Evolutionary conservation across 2,797 vertebrate genomes (phyloP).

Genomic region (Sus cebifrons): DNA sequence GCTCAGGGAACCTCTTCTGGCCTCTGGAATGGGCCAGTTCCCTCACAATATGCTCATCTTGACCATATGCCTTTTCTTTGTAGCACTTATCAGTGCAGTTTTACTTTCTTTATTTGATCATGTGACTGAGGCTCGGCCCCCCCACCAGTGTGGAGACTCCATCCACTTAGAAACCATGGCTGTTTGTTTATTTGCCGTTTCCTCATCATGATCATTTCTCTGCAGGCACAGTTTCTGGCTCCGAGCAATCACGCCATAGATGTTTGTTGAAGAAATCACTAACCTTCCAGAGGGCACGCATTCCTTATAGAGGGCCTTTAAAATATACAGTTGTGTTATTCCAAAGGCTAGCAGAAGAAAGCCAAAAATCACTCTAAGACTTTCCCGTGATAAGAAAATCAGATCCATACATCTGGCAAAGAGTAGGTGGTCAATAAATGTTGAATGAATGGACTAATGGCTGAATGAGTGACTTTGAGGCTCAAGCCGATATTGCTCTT

Average conservation of each 20-base stretch:
- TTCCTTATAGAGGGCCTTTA: not conserved
- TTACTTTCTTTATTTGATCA: not conserved
- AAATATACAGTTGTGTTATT: not conserved
- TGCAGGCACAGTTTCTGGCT: not conserved
- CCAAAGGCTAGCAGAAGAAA: not conserved
- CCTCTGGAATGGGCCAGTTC: not conserved
- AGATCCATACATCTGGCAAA: not conserved
- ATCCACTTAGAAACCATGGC: rapidly evolving
- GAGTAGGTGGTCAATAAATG: not conserved
- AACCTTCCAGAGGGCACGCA: not conserved
- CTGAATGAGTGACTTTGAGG: not conserved
- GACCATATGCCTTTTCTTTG: rapidly evolving
- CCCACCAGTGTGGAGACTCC: not conserved
- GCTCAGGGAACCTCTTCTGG: not conserved
- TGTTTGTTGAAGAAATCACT: not conserved
- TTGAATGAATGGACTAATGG: not conserved
- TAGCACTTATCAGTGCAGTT: rapidly evolving
- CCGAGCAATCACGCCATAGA: rapidly evolving
- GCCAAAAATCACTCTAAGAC: not conserved
- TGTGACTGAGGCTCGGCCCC: not conserved
- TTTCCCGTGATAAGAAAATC: not conserved
- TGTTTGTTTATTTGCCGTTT: not conserved
- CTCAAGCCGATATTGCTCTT: not conserved
- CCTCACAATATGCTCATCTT: not conserved
- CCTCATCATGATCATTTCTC: not conserved